Base-by-base conservation (phyloP, 2,888 invertebrate genomes). In the Pristionchus fissidentatus region DNA sequence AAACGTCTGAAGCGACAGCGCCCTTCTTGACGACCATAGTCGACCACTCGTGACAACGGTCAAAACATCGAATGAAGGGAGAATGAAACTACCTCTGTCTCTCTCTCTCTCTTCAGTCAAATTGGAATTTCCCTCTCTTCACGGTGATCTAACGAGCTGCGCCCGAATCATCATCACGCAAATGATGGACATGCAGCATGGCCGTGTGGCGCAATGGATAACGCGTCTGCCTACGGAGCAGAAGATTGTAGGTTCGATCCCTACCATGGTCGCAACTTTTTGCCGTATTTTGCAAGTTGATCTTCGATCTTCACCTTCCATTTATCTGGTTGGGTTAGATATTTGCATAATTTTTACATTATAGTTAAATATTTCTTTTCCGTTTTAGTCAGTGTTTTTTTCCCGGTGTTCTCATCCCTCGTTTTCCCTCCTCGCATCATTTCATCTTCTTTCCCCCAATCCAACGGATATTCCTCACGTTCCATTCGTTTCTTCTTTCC, bases 151-250 rank as follows among this genome's bases (percentile, higher is more conserved):
- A n/a, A n/a, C 43, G 46, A 46, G 43, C 29, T 75, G 26, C 3
- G 38, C 35, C 1, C 3, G 41, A 22, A 22, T n/a, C 38, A 66
- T 38, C n/a, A n/a, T n/a, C 35, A 66, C 0, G 1, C 38, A 66
- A 15, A 38, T n/a, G 38, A 66, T 66, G 22, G 22, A 1, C 4
- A 1, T 22, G 4, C 38, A 38, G 3, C 41, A 80, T 60, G 87
- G 86, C 84, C 86, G 85, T 80, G 87, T 89, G 87, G 89, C 89
- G 87, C 87, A 89, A 88, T 89, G 89, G 88, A 89, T 88, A 89
- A 89, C 88, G 92, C 92, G 92, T 92, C 92, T 90, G 92, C 89
- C 92, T 92, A 92, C 92, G 92, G 90, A 92, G 90, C 92, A 90
- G 92, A 92, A 92, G 92, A 92, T 92, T 92, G 91, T 87, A 92